Evolutionary conservation across 2,113 vertebrate species (phyloP).

Genomic region (Isichthys henryi): DNA sequence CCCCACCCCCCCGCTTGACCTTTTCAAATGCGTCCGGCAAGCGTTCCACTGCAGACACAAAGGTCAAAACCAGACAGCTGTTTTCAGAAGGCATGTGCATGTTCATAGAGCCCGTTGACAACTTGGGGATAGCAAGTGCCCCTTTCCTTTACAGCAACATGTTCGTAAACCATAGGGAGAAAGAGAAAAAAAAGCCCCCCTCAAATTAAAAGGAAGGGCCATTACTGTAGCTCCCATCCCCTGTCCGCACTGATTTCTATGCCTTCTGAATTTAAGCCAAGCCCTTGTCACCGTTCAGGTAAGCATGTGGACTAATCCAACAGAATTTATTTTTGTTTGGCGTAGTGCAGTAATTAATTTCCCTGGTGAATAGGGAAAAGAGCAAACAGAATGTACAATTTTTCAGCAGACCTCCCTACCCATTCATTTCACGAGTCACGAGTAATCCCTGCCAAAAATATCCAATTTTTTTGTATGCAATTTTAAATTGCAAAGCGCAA

Average conservation of each 20-base stretch:
- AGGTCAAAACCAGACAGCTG: slow-evolving; percentile 15
- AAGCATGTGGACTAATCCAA: neutral
- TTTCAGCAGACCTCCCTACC: neutral
- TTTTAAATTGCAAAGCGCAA: neutral
- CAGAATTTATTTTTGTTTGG: neutral
- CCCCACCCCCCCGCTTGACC: slow-evolving; percentile 9
- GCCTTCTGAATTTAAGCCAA: neutral
- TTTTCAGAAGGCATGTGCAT: slow-evolving; percentile 13
- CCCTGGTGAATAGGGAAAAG: neutral
- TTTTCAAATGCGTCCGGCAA: slow-evolving; percentile 5
- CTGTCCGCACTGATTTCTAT: neutral
- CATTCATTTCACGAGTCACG: neutral
- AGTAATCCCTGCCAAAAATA: neutral
- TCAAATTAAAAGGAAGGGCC: neutral
- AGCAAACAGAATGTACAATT: neutral
- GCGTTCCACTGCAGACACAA: slow-evolving; percentile 13
- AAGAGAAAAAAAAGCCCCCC: neutral
- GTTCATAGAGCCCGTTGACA: neutral
- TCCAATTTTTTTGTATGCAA: neutral
- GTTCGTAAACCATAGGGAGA: neutral
- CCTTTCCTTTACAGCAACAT: neutral
- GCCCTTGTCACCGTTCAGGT: neutral
- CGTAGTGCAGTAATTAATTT: neutral
- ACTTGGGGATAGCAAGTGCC: neutral
- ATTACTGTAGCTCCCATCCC: neutral